Evolutionary conservation across 2,888 invertebrate genomes (phyloP), one percentile per base, ranked within the genome.

Genomic region (Holacanthella duospinosa): DNA sequence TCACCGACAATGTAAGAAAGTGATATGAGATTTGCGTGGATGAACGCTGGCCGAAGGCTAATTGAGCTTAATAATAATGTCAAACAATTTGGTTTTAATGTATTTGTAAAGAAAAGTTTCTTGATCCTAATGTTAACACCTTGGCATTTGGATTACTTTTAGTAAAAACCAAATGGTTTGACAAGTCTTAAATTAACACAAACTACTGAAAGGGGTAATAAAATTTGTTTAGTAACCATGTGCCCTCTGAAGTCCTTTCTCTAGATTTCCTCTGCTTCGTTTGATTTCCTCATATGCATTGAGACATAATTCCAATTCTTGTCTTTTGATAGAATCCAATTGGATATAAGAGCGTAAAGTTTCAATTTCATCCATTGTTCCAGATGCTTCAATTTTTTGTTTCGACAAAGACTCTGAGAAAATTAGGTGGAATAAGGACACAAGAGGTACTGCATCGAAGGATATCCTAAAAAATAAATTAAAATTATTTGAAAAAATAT

Each of bases 241-340:
- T 0, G 87, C 87, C 70, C 82, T 81, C 74, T 81, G 81, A 64
- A 88, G 76, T n/a, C 85, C 85, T 25, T 82, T 77, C 65, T 82
- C 82, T 0, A 86, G 75, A 62, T 83, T 81, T 43, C 81, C 76
- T 63, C 82, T 79, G 68, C 84, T 82, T 48, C 82, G 81, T 69
- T 82, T 81, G n/a, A 84, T 74, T 74, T 88, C 87, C 72, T 83
- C 82, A 71, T 85, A 84, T 3, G 85, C 83, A 75, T 87, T 86
- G n/a, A 89, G 74, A 0, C 87, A 85, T 55, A 87, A 75, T 72
- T 86, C 85, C 54, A 89, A 80, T 64, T 85, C 84, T 2, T 83
- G 83, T 76, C 83, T 85, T 77, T 85, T 85, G 1, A 82, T 75
- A 0, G 87, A 83, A 73, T 84, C 83, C 29, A 80, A 78, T 19